A percentile compares a stretch with the other conserved stretches of the same genome.
phyloP scores from a whole-genome alignment of 2,888 invertebrate species.

The Parasteatoda lunata region DNA sequence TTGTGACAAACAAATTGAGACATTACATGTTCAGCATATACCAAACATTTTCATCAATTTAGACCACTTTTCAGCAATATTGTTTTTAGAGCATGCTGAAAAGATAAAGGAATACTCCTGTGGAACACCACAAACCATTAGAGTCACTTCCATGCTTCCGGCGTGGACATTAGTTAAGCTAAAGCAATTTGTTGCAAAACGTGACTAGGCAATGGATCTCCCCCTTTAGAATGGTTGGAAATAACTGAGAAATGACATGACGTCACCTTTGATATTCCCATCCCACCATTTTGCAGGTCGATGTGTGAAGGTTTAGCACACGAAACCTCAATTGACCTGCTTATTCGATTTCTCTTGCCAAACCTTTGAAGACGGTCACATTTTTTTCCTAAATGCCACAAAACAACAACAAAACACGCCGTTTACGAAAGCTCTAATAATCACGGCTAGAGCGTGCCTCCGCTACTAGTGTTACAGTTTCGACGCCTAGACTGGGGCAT shows the following conservation, averaged over 20 bases:
- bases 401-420: background rate
- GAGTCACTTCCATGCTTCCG: background rate
- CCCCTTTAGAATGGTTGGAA: background rate
- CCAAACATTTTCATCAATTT: too few species aligned
- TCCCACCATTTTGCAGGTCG: conserved; percentile 15
- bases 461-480: conserved; percentile 33
- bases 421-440: conserved; percentile 1
- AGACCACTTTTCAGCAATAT: too few species aligned
- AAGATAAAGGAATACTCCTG: background rate
- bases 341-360: conserved; percentile 7
- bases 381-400: background rate
- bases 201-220: conserved; percentile 21
- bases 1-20: too few species aligned
- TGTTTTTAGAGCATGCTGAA: too few species aligned
- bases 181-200: conserved; percentile 25
- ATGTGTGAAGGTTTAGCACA: conserved; percentile 25
- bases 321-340: conserved; percentile 45
- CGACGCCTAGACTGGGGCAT: background rate
- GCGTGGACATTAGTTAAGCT: conserved; percentile 21
- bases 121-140: background rate
- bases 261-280: conserved; percentile 21
- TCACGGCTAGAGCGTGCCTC: background rate
- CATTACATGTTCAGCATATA: too few species aligned
- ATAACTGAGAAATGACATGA: conserved; percentile 6
- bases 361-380: conserved; percentile 2